phyloP scores from a whole-genome alignment of 1,140 invertebrate species.

The Tenebrio molitor region DNA sequence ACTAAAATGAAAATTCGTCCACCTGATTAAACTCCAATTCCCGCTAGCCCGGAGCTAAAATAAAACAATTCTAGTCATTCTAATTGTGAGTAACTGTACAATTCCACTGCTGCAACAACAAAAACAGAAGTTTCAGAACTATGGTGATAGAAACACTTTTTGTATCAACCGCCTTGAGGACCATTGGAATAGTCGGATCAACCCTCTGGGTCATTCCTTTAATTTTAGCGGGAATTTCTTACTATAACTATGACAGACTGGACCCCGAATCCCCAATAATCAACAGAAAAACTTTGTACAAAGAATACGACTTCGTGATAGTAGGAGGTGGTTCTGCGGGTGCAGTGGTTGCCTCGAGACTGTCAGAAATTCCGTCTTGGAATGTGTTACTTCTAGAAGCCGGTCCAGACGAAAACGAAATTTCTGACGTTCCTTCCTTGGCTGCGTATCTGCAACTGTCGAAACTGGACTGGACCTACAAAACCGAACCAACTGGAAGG shows the following conservation, averaged over 20 bases:
- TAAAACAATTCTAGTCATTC: conserved; percentile 50
- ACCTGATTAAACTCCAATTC: conserved; percentile 54
- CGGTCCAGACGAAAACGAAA: conserved; percentile 92
- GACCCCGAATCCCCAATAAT: conserved; percentile 83
- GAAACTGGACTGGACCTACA: conserved; percentile 93
- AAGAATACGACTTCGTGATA: conserved; percentile 88
- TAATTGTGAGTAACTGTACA: background rate
- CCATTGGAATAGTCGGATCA: conserved; percentile 79
- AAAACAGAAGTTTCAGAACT: conserved; percentile 47
- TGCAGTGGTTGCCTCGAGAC: conserved; percentile 90
- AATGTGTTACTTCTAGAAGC: conserved; percentile 91
- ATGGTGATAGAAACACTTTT: conserved; percentile 82
- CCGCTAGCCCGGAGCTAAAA: no score
- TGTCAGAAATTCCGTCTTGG: conserved; percentile 87
- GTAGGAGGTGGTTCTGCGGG: conserved; percentile 95
- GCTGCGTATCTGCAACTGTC: conserved; percentile 90
- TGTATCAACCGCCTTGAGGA: conserved; percentile 81
- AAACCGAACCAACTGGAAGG: conserved; percentile 87
- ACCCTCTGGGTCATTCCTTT: conserved; percentile 87
- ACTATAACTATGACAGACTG: conserved; percentile 83
- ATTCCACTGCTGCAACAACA: no score
- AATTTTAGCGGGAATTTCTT: conserved; percentile 84
- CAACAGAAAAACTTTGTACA: conserved; percentile 69
- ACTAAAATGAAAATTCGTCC: conserved; percentile 60
- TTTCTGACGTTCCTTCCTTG: conserved; percentile 89